phyloP scores from a whole-genome alignment of 2,888 invertebrate species.

The Archaeoteleia sp. region DNA sequence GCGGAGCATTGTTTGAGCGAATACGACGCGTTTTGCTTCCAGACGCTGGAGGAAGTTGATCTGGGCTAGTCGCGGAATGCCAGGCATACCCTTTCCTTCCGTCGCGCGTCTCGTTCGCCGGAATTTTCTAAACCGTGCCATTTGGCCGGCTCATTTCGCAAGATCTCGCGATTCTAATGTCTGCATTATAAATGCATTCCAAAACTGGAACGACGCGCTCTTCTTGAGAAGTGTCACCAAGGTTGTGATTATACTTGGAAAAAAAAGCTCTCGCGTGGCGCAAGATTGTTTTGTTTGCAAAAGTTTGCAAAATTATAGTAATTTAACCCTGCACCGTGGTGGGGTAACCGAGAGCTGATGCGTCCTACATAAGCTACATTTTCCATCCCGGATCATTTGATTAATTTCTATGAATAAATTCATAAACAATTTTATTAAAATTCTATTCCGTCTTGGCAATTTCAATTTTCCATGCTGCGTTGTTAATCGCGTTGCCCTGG shows the following conservation, averaged over 20 bases:
- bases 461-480: too few relatives aligned
- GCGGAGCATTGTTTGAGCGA: conserved; percentile 25
- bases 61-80: conserved; percentile 47
- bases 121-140: conserved; percentile 47
- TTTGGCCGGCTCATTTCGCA: conserved; percentile 39
- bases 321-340: too few relatives aligned
- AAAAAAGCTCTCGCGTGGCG: too few relatives aligned
- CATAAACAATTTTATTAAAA: too few relatives aligned
- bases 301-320: too few relatives aligned
- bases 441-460: too few relatives aligned
- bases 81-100: conserved; percentile 49
- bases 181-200: conserved; percentile 22
- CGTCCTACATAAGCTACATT: too few relatives aligned
- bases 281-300: too few relatives aligned
- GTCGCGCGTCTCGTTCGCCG: conserved; percentile 29
- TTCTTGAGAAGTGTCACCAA: conserved; percentile 5
- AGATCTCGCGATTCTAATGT: conserved; percentile 26
- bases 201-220: conserved; percentile 35
- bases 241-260: conserved; percentile 16
- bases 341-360: too few relatives aligned
- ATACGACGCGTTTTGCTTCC: conserved; percentile 7
- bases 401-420: too few relatives aligned
- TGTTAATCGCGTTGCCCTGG: too few relatives aligned
- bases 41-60: neutral
- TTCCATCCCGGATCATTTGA: too few relatives aligned